phyloP scores from a whole-genome alignment of 2,113 vertebrate species.

The Pleuronectes platessa region DNA sequence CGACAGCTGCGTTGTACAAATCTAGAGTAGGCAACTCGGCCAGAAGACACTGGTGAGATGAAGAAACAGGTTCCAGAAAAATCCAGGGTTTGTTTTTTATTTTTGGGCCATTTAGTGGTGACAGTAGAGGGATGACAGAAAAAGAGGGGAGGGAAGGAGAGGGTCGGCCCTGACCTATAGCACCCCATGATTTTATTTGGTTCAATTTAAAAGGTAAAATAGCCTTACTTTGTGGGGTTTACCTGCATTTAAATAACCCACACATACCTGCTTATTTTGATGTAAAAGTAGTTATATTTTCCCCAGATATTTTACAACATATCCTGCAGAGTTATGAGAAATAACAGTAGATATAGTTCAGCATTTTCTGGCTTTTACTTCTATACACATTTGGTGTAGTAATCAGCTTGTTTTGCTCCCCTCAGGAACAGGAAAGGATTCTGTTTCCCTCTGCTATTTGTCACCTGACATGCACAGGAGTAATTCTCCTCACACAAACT shows the following conservation, averaged over 20 bases:
- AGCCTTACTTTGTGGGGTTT: too few relatives aligned
- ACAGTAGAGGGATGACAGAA: background rate
- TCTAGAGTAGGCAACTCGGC: background rate
- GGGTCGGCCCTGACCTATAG: background rate
- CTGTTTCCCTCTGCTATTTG: background rate
- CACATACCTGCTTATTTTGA: background rate
- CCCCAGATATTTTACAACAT: background rate
- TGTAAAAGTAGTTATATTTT: background rate
- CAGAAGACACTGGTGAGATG: background rate
- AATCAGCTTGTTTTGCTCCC: background rate
- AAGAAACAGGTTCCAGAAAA: background rate
- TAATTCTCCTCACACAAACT: slow-evolving; percentile 2
- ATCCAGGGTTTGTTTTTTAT: background rate
- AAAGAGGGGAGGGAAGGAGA: background rate
- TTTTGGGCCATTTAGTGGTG: background rate
- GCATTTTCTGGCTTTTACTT: too few relatives aligned
- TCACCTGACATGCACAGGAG: slow-evolving; percentile 23
- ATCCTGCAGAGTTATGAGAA: background rate
- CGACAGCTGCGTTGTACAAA: slow-evolving; percentile 1
- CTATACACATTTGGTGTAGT: background rate
- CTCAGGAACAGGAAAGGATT: background rate
- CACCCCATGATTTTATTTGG: background rate
- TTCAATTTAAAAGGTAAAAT: background rate
- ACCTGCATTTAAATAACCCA: too few relatives aligned
- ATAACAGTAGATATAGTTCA: background rate